Conservation (phyloP, 2,797 vertebrate genomes). For the Micropoecilia bifurca region DNA sequence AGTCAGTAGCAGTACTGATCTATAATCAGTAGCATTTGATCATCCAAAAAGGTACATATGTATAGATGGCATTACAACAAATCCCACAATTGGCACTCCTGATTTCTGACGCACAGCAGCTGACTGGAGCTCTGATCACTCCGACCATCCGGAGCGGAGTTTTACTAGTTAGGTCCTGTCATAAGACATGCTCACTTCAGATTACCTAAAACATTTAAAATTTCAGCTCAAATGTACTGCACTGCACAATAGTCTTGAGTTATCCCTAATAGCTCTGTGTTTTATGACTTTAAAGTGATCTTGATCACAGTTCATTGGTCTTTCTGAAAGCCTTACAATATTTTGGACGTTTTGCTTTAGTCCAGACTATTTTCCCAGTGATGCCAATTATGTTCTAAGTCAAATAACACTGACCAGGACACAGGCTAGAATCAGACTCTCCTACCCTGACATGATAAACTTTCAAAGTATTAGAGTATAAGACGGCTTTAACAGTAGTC, state of each 20-base stretch:
- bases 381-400: background rate
- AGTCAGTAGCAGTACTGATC: slow-evolving; percentile 14
- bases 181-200: slow-evolving; percentile 24
- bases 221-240: background rate
- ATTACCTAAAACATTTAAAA: background rate
- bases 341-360: background rate
- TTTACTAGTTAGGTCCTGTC: slow-evolving; percentile 25
- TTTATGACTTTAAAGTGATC: background rate
- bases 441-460: background rate
- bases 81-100: slow-evolving; percentile 23
- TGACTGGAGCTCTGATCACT: slow-evolving; percentile 2
- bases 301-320: background rate
- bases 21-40: slow-evolving; percentile 1
- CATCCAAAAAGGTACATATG: slow-evolving; percentile 5
- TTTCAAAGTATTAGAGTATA: background rate
- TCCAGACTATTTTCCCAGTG: background rate
- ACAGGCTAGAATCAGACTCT: no score
- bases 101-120: slow-evolving; percentile 16
- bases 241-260: background rate
- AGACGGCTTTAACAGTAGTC: background rate
- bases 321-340: background rate
- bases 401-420: background rate
- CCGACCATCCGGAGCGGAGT: slow-evolving; percentile 14
- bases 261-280: background rate
- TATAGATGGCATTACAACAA: slow-evolving; percentile 14